These are phyloP conservation scores for Matsumyia berberina DNA, from an alignment of 2,888 invertebrate species.

Conservation along the genomic window DNA sequence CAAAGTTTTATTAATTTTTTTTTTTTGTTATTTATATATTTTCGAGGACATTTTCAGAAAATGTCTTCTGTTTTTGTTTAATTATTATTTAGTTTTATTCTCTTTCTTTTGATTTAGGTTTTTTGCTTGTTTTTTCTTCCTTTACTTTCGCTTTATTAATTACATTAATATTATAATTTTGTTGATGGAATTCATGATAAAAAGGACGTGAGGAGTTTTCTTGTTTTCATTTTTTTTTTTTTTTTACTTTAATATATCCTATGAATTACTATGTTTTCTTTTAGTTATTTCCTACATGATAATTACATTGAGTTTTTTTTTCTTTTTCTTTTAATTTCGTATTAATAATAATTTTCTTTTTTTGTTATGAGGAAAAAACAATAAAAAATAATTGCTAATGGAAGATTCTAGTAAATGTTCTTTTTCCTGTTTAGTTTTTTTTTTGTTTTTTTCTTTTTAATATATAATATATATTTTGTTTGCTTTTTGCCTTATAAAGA, in stretches of 20 bases:
- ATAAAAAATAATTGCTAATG: slow-evolving; percentile 77
- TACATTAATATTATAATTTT: slow-evolving; percentile 64
- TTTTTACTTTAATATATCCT: slow-evolving; percentile 34
- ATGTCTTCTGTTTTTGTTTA: slow-evolving; percentile 32
- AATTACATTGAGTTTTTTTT: slow-evolving; percentile 73
- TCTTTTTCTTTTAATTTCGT: slow-evolving; percentile 51
- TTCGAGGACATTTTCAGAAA: slow-evolving; percentile 66
- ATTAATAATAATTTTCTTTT: background rate
- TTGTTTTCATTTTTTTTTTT: slow-evolving; percentile 40
- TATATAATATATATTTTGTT: slow-evolving; percentile 69
- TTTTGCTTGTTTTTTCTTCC: slow-evolving; percentile 20
- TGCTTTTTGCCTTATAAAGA: slow-evolving; percentile 57
- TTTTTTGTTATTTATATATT: slow-evolving; percentile 18
- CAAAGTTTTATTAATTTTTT: slow-evolving; percentile 48
- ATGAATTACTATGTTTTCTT: slow-evolving; percentile 58
- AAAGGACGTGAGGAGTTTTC: slow-evolving; percentile 69
- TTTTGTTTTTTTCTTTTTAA: slow-evolving; percentile 46
- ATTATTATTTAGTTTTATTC: slow-evolving; percentile 53
- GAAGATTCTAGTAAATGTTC: slow-evolving; percentile 77
- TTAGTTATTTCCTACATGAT: slow-evolving; percentile 69
- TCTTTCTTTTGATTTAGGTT: slow-evolving; percentile 59
- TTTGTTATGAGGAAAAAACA: slow-evolving; percentile 63
- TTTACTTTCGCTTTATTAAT: slow-evolving; percentile 61
- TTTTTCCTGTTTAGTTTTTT: slow-evolving; percentile 50
- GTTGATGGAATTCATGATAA: slow-evolving; percentile 75